Conservation (phyloP, 2,797 vertebrate genomes). For the Microhierax caerulescens region DNA sequence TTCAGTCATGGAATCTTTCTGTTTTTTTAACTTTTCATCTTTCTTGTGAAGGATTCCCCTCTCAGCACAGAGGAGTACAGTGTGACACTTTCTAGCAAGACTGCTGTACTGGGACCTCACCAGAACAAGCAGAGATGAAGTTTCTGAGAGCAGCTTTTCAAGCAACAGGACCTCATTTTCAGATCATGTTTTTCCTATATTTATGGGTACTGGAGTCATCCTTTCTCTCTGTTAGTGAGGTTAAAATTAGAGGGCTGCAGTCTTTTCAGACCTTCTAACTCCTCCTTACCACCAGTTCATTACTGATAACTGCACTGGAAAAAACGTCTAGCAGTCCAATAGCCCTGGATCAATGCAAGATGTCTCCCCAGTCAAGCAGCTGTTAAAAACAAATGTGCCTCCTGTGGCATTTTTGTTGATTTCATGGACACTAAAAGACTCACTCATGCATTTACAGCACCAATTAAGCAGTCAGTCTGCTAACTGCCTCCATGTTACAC, state of each 20-base stretch:
- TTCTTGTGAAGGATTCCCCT: not conserved
- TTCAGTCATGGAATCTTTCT: slow-evolving; percentile 13
- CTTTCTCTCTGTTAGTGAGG: not conserved
- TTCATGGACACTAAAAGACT: slow-evolving; percentile 6
- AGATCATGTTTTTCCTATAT: not conserved
- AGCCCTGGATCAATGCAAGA: not conserved
- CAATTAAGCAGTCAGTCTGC: not conserved
- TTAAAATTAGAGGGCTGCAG: not conserved
- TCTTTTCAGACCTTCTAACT: not conserved
- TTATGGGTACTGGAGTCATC: not conserved
- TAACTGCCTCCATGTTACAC: not conserved
- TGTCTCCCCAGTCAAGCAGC: not conserved
- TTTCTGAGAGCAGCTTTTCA: not conserved
- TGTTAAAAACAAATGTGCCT: not conserved
- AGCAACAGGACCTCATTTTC: not conserved
- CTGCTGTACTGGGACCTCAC: not conserved
- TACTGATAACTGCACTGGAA: not conserved
- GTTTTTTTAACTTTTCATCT: not conserved
- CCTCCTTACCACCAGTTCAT: not conserved
- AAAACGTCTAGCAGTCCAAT: not conserved
- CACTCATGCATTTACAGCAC: not conserved
- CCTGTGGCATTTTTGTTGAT: not conserved
- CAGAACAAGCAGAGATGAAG: not conserved
- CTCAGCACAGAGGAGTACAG: not conserved
- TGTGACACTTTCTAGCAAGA: not conserved